Evolutionary conservation across 2,797 vertebrate genomes (phyloP).

Genomic region (Podargus strigoides): DNA sequence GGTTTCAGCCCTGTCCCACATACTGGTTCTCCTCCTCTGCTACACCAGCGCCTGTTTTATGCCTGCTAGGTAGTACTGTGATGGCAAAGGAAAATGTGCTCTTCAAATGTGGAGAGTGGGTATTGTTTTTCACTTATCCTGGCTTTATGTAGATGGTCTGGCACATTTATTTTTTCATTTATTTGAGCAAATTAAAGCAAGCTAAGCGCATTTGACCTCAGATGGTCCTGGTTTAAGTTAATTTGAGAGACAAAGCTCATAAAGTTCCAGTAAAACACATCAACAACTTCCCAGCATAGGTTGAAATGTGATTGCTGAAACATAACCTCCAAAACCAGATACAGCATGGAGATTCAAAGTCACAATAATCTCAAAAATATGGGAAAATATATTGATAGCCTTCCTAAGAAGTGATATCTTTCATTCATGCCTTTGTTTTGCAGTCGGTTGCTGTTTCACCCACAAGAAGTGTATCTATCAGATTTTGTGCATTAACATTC

Average conservation of each 20-base stretch:
- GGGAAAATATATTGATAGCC: not conserved
- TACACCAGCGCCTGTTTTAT: not conserved
- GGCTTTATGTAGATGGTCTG: constrained; percentile 62
- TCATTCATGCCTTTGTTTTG: constrained; percentile 11
- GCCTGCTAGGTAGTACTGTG: not conserved
- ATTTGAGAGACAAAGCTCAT: constrained; percentile 64
- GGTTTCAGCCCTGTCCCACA: not conserved
- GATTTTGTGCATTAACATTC: constrained; percentile 63
- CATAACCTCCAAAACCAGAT: constrained; percentile 54
- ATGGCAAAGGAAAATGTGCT: not conserved
- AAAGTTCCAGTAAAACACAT: constrained; percentile 64
- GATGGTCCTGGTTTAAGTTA: constrained; percentile 68
- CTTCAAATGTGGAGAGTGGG: constrained; percentile 30
- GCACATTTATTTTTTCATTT: constrained; percentile 68
- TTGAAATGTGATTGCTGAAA: constrained; percentile 39
- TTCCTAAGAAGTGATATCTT: not conserved
- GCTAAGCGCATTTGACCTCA: constrained; percentile 64
- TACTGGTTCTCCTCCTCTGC: not conserved
- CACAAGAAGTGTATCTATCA: constrained; percentile 9
- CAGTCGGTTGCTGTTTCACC: not conserved
- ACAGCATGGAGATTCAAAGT: constrained; percentile 11
- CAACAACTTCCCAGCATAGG: constrained; percentile 58
- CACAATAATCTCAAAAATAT: constrained; percentile 43
- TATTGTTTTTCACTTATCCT: constrained; percentile 60
- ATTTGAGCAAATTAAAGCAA: constrained; percentile 70